A percentile compares a stretch with the other conserved stretches of the same genome.
These are phyloP conservation scores for Lineus longissimus DNA, from an alignment of 1,140 invertebrate species.

Conservation along the genomic window DNA sequence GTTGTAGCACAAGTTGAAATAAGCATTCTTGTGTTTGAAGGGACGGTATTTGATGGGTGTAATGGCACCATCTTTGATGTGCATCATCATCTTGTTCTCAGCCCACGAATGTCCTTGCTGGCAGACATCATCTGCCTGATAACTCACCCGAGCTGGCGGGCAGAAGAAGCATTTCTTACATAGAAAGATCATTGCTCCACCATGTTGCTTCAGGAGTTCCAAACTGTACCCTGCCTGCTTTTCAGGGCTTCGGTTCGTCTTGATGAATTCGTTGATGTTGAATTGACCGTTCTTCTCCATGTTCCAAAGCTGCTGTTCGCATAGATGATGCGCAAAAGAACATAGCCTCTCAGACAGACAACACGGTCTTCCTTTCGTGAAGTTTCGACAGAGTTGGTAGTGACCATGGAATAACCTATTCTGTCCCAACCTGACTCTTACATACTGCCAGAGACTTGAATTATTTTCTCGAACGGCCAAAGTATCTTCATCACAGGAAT, in stretches of 20 bases:
- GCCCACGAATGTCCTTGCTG: constrained; percentile 31
- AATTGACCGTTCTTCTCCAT: constrained; percentile 42
- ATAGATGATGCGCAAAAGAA: constrained; percentile 42
- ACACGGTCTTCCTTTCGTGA: constrained; percentile 26
- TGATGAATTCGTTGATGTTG: constrained; percentile 39
- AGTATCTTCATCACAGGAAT: too few relatives aligned
- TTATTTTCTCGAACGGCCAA: too few relatives aligned
- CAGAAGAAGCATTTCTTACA: constrained; percentile 37
- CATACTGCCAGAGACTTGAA: constrained; percentile 22
- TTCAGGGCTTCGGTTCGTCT: constrained; percentile 26
- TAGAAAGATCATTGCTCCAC: constrained; percentile 36
- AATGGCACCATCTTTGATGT: constrained; percentile 26
- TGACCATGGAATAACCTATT: constrained; percentile 34
- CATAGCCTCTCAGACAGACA: constrained; percentile 32
- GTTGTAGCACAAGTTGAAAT: constrained; percentile 40
- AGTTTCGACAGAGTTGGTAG: constrained; percentile 39
- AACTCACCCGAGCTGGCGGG: constrained; percentile 23
- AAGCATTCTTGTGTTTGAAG: constrained; percentile 38
- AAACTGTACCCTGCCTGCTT: constrained; percentile 22
- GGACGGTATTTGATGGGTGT: constrained; percentile 33
- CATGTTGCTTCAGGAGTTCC: constrained; percentile 31
- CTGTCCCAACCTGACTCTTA: constrained; percentile 38
- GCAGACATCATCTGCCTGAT: constrained; percentile 4
- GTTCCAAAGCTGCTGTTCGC: constrained; percentile 41
- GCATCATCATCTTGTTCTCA: constrained; percentile 32